These are phyloP conservation scores for Drepanosiphum platanoidis DNA, from an alignment of 2,888 invertebrate genomes.

Conservation along the genomic window DNA sequence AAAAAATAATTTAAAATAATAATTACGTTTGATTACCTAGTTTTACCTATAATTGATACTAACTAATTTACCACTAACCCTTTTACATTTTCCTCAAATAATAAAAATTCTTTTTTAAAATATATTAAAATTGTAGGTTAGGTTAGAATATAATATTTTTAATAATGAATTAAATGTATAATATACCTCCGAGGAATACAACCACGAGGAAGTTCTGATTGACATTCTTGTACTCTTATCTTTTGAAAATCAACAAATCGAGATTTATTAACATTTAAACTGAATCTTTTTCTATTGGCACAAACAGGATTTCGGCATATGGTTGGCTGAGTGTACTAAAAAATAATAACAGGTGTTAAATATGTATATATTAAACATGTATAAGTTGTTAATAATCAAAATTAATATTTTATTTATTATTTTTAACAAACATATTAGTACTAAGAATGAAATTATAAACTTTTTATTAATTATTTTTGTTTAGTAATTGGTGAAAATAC, in stretches of 20 bases:
- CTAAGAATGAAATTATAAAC: background rate
- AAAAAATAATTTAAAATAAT: too few species aligned
- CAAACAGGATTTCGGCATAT: constrained; percentile 97
- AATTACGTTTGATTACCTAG: too few species aligned
- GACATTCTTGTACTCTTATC: constrained; percentile 96
- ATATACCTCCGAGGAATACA: constrained; percentile 89
- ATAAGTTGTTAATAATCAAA: background rate
- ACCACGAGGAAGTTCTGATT: constrained; percentile 94
- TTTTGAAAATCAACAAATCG: constrained; percentile 98
- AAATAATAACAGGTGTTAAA: constrained; percentile 64
- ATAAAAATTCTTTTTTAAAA: too few species aligned
- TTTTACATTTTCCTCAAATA: too few species aligned
- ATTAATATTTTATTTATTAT: background rate
- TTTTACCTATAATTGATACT: too few species aligned
- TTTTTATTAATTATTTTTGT: background rate
- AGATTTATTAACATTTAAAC: constrained; percentile 92
- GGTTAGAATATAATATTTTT: too few species aligned
- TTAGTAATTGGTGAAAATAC: background rate
- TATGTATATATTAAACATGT: background rate
- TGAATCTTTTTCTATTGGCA: constrained; percentile 88
- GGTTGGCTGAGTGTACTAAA: constrained; percentile 90
- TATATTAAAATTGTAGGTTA: too few species aligned
- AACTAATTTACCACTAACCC: too few species aligned
- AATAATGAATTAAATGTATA: constrained; percentile 3
- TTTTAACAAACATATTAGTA: background rate